These are phyloP conservation scores for Erpetoichthys calabaricus DNA, from an alignment of 2,797 vertebrate species.

Conservation along the genomic window DNA sequence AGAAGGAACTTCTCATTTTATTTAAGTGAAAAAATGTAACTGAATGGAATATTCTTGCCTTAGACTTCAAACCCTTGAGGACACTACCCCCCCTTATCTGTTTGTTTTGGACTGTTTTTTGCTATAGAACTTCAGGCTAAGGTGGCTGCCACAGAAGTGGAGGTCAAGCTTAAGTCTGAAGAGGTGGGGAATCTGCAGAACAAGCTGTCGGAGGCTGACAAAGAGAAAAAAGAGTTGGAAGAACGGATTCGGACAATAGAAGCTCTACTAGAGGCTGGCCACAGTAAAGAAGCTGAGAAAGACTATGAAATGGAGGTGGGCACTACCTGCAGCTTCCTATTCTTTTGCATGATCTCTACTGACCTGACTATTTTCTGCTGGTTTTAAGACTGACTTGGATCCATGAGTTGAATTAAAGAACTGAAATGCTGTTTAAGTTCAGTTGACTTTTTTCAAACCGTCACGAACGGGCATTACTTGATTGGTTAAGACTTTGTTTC, in stretches of 20 bases:
- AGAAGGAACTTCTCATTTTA: no score
- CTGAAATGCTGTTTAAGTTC: not conserved
- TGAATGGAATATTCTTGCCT: no score
- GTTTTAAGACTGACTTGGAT: no score
- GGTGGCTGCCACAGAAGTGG: conserved; percentile 51
- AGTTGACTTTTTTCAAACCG: no score
- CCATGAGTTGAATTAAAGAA: not conserved
- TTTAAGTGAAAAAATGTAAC: no score
- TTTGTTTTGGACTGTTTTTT: not conserved
- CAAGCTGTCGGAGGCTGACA: conserved; percentile 51
- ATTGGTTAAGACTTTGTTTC: no score
- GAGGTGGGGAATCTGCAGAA: conserved; percentile 51
- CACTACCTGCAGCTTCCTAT: not conserved
- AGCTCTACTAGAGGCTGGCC: conserved; percentile 66
- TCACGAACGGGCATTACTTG: no score
- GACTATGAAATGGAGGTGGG: conserved; percentile 35
- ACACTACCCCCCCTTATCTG: not conserved
- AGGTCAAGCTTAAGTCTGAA: conserved; percentile 47
- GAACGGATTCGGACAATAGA: conserved; percentile 66
- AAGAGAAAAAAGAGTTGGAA: conserved; percentile 56
- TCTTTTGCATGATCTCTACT: not conserved
- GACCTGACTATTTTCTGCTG: not conserved
- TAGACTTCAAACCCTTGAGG: no score
- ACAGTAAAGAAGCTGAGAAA: conserved; percentile 41
- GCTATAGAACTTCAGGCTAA: conserved; percentile 57